A percentile compares a stretch with the other conserved stretches of the same genome.
phyloP scores from a whole-genome alignment of 1,140 invertebrate genomes.

The Meloidogyne chitwoodi region DNA sequence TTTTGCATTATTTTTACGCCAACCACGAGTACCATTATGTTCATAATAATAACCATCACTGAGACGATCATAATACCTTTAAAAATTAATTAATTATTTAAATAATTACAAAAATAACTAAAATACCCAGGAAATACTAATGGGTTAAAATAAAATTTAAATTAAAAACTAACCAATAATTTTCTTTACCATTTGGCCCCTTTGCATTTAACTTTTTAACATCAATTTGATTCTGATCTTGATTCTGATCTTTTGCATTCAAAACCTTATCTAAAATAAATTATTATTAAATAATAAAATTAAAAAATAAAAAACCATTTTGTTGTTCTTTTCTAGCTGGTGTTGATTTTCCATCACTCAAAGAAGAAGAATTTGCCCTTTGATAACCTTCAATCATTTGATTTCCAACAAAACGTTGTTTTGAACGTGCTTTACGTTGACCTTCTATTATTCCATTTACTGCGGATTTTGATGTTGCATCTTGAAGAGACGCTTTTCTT shows the following conservation, averaged over 20 bases:
- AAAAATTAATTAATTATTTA: not conserved
- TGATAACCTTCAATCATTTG: not conserved
- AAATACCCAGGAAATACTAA: not conserved
- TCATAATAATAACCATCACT: constrained; percentile 58
- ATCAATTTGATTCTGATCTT: not conserved
- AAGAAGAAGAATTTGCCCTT: not conserved
- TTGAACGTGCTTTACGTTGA: not conserved
- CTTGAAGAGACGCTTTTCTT: not conserved
- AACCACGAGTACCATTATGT: constrained; percentile 55
- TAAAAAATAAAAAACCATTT: not conserved
- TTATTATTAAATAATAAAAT: not conserved
- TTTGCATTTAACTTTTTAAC: constrained; percentile 9
- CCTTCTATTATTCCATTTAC: not conserved
- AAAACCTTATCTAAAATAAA: not conserved
- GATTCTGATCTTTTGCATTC: constrained; percentile 4
- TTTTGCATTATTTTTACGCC: constrained; percentile 47
- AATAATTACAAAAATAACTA: no score
- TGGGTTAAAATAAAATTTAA: constrained; percentile 7
- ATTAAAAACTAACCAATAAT: constrained; percentile 27
- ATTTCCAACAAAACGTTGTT: constrained; percentile 10
- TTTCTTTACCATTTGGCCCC: constrained; percentile 5
- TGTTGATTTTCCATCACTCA: not conserved
- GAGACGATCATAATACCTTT: constrained; percentile 35
- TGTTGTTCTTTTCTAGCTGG: not conserved
- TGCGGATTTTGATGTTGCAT: not conserved